Evolutionary conservation across 1,140 invertebrate species (phyloP).

Genomic region (Linepithema humile): DNA sequence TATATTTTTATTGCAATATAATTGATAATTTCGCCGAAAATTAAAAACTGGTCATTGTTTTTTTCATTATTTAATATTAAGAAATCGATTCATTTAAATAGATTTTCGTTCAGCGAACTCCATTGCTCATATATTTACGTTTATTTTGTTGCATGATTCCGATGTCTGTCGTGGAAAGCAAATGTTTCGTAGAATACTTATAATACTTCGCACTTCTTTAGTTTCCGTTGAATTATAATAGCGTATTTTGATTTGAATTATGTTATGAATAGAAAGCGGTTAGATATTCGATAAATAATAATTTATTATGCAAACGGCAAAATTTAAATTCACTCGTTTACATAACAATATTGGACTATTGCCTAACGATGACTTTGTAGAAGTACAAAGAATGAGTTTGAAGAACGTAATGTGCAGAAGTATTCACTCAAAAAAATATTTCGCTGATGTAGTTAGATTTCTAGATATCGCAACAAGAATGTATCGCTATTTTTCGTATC

Average conservation of each 20-base stretch:
- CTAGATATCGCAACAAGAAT: no score
- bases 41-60: background rate
- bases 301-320: background rate
- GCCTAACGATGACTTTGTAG: background rate
- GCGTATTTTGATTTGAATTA: background rate
- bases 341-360: background rate
- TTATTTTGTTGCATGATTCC: background rate
- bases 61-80: background rate
- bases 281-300: background rate
- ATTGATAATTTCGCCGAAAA: background rate
- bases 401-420: no score
- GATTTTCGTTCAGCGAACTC: background rate
- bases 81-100: background rate
- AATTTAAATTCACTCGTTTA: conserved; percentile 7
- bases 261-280: background rate
- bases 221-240: background rate
- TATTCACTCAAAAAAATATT: no score
- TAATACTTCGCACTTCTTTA: background rate
- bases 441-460: no score
- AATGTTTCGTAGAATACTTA: background rate
- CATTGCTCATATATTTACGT: background rate
- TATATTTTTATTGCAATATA: background rate
- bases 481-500: no score
- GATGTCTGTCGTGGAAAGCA: background rate
- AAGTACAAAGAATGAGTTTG: background rate